phyloP scores from a whole-genome alignment of 2,797 vertebrate species.

The Molossus molossus region DNA sequence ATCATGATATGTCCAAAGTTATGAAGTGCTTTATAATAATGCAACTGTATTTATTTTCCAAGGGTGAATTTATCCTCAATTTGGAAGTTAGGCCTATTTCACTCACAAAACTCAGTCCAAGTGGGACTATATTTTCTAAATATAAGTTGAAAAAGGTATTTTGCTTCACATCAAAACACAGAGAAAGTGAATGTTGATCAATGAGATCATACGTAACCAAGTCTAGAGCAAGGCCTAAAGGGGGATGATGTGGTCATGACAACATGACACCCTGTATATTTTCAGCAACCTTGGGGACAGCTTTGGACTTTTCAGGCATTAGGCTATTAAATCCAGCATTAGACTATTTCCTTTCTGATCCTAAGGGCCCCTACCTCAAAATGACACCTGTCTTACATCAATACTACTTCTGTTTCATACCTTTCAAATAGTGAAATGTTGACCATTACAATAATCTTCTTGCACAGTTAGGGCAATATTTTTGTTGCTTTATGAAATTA shows the following conservation, averaged over 20 bases:
- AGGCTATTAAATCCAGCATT: not conserved
- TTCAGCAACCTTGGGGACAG: not conserved
- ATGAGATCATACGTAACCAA: not conserved
- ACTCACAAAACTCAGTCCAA: not conserved
- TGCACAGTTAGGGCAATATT: not conserved
- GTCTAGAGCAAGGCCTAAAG: not conserved
- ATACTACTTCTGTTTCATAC: not conserved
- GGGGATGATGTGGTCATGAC: not conserved
- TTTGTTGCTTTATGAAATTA: not conserved
- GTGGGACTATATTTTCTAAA: not conserved
- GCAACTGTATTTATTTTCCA: not conserved
- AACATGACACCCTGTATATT: not conserved
- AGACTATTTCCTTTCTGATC: not conserved
- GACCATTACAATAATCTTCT: not conserved
- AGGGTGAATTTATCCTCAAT: not conserved
- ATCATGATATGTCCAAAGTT: not conserved
- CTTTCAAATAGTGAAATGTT: not conserved
- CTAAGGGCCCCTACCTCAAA: not conserved
- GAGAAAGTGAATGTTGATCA: not conserved
- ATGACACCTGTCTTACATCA: not conserved
- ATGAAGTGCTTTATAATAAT: not conserved
- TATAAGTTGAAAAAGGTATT: not conserved
- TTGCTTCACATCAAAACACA: not conserved
- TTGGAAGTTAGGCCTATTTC: not conserved
- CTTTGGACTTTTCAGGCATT: not conserved